These are phyloP conservation scores for Thamnophis sirtalis DNA, from an alignment of 2,113 vertebrate genomes.

Conservation along the genomic window DNA sequence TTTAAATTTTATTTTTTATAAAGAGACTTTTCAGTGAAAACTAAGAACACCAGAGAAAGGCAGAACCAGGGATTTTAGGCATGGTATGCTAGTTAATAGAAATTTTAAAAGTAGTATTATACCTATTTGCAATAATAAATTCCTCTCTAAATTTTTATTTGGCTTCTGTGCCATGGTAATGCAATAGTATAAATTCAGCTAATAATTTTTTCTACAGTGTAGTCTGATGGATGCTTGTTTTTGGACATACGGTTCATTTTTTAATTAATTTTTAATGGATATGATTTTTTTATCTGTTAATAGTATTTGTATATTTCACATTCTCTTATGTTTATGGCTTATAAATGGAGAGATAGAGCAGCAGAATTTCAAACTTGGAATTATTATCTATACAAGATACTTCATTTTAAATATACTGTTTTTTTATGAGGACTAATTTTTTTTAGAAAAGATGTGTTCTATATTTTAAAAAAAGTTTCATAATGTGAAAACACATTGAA, in stretches of 20 bases:
- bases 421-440: background rate
- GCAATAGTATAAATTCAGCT: background rate
- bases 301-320: background rate
- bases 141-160: background rate
- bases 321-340: background rate
- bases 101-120: background rate
- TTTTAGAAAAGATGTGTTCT: background rate
- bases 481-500: background rate
- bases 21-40: background rate
- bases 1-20: background rate
- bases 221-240: background rate
- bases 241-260: background rate
- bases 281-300: background rate
- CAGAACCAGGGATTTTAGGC: background rate
- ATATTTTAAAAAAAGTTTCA: background rate
- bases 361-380: background rate
- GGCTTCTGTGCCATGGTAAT: background rate
- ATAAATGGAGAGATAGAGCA: background rate
- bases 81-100: background rate
- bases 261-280: background rate
- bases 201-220: background rate
- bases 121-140: background rate
- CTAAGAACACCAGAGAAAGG: background rate
- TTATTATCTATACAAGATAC: background rate
- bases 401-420: constrained; percentile 4